These are phyloP conservation scores for Dermatemys mawii DNA, from an alignment of 2,113 vertebrate genomes.

Conservation along the genomic window DNA sequence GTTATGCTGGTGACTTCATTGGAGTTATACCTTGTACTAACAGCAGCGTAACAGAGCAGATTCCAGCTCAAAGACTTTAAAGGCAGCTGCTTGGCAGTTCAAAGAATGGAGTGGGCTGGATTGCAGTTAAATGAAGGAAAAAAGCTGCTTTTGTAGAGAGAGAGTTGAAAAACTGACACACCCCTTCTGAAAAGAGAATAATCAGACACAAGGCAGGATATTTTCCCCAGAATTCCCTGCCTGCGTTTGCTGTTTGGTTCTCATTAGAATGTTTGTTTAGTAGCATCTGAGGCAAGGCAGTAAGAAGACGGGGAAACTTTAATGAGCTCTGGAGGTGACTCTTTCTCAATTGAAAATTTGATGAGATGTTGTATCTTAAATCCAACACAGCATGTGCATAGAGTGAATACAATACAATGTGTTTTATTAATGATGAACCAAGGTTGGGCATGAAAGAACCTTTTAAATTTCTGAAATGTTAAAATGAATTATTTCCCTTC, in stretches of 20 bases:
- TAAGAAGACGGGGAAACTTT: neutral
- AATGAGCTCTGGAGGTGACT: constrained; percentile 32
- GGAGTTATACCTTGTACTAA: no score
- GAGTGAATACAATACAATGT: constrained; percentile 64
- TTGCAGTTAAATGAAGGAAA: neutral
- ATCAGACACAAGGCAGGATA: rapidly evolving
- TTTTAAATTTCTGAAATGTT: constrained; percentile 69
- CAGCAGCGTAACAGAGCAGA: neutral
- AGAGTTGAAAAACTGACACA: neutral
- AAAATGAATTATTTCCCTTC: constrained; percentile 71
- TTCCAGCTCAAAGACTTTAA: rapidly evolving
- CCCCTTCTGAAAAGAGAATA: rapidly evolving
- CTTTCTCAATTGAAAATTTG: constrained; percentile 42
- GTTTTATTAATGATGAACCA: constrained; percentile 67
- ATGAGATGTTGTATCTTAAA: constrained; percentile 41
- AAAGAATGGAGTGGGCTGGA: rapidly evolving
- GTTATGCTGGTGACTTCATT: neutral
- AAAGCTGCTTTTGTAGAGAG: rapidly evolving
- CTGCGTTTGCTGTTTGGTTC: neutral
- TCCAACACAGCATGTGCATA: neutral
- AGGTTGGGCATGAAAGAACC: constrained; percentile 62
- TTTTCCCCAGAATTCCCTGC: rapidly evolving
- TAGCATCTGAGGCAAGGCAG: neutral
- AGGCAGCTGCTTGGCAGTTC: rapidly evolving
- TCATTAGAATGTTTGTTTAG: rapidly evolving